Evolutionary conservation across 2,888 invertebrate genomes (phyloP), one percentile per base, ranked within the genome.

Genomic region (Athetis lepigone): DNA sequence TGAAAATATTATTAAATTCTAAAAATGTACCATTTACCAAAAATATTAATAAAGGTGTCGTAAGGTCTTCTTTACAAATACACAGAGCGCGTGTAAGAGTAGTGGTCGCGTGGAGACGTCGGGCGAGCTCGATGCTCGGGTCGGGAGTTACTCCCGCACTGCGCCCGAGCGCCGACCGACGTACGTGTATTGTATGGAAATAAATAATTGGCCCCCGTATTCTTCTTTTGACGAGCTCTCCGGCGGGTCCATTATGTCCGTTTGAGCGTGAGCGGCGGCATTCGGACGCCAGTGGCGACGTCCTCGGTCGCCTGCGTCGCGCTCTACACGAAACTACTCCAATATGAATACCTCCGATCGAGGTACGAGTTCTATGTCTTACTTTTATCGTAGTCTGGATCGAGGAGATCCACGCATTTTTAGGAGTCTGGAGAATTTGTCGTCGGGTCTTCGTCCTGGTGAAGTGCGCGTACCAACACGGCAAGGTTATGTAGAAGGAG

Each of bases 191-290:
- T 94, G 93, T 94, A 93, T 92, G 90, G 90, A 90, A 93, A 92
- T 94, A 92, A 89, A 90, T 94, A 94, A 94, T 94, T 94, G 94
- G 89, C 85, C 87, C 83, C 86, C 87, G 91, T 93, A 93, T 94
- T 94, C 93, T 93, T 92, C 94, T 94, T 93, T 94, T 92, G 93
- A 94, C 91, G 91, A 92, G 92, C 89, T 91, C 91, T 90, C 90
- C 88, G 93, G 82, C 89, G 89, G 90, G 90, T 89, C 91, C 91
- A 94, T 94, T 93, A 94, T 94, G 92, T 88, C 85, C 89, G 85
- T 87, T 89, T 91, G 91, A 92, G 87, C 86, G 92, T 87, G 88
- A 91, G 86, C 89, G 86, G 87, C 86, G 91, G 90, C 93, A 94
- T 93, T 93, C 92, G 91, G 92, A 91, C 92, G 92, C 88, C 87